These are phyloP conservation scores for Prinia subflava DNA, from an alignment of 2,113 vertebrate species.

Conservation along the genomic window DNA sequence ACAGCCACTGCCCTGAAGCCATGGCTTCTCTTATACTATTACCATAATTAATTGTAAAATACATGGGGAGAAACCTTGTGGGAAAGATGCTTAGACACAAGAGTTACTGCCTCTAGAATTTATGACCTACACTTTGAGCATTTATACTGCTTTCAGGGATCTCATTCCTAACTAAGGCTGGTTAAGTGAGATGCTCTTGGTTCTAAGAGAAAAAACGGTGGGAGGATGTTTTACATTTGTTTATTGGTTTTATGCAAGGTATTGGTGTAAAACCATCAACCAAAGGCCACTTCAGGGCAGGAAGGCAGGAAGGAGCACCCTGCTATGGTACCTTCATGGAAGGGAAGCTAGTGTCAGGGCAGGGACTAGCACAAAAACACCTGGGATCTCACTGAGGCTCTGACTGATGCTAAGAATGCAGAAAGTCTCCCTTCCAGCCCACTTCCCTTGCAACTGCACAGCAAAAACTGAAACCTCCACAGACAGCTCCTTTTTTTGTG, in stretches of 20 bases:
- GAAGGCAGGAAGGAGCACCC: neutral
- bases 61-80: neutral
- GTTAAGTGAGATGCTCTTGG: neutral
- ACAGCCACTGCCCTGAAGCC: neutral
- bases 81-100: neutral
- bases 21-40: neutral
- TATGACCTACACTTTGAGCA: neutral
- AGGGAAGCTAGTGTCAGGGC: neutral
- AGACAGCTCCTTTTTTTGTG: neutral
- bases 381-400: rapidly evolving
- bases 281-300: neutral
- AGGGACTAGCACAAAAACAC: neutral
- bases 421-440: neutral
- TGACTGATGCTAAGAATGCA: neutral
- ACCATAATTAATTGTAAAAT: neutral
- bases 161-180: neutral
- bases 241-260: neutral
- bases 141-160: neutral
- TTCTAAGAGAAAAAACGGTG: neutral
- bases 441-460: neutral
- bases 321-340: neutral
- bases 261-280: neutral
- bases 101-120: neutral
- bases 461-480: neutral
- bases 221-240: neutral